A percentile compares a stretch with the other conserved stretches of the same genome.
phyloP scores from a whole-genome alignment of 2,888 invertebrate genomes.

The Silvanus unidentatus region DNA sequence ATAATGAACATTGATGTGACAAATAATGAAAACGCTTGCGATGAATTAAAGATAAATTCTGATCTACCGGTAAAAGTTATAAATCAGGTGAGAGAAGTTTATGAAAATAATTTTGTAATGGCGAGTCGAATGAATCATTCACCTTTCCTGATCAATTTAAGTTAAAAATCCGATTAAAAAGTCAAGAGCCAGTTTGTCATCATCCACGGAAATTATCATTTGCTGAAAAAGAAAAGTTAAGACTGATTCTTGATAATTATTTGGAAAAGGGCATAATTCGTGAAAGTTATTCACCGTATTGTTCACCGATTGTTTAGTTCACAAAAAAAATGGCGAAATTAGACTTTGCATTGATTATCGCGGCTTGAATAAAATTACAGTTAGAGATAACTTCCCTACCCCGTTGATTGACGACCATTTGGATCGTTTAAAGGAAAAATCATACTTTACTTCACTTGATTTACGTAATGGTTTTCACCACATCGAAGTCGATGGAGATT shows the following conservation, averaged over 20 bases:
- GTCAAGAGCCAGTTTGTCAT: background rate
- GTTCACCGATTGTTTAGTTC: background rate
- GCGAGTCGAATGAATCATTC: no score
- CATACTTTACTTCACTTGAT: constrained; percentile 27
- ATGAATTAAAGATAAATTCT: no score
- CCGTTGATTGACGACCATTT: constrained; percentile 1
- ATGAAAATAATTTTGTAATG: no score
- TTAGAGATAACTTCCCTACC: background rate
- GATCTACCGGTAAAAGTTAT: no score
- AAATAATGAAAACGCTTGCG: no score
- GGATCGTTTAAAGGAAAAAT: background rate
- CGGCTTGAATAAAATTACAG: background rate
- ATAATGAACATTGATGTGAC: no score
- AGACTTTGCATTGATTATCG: background rate
- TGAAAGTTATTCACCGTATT: background rate
- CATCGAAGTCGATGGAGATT: constrained; percentile 22
- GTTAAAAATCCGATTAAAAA: no score
- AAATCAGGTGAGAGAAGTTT: no score
- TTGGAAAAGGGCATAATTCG: background rate
- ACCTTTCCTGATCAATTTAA: no score
- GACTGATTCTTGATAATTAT: background rate
- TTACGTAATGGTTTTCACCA: constrained; percentile 32
- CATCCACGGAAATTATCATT: background rate
- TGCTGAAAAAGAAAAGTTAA: background rate
- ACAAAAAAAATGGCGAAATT: background rate